Base-by-base conservation (phyloP, 2,888 invertebrate species). In the Ischnus inquisitorius region DNA sequence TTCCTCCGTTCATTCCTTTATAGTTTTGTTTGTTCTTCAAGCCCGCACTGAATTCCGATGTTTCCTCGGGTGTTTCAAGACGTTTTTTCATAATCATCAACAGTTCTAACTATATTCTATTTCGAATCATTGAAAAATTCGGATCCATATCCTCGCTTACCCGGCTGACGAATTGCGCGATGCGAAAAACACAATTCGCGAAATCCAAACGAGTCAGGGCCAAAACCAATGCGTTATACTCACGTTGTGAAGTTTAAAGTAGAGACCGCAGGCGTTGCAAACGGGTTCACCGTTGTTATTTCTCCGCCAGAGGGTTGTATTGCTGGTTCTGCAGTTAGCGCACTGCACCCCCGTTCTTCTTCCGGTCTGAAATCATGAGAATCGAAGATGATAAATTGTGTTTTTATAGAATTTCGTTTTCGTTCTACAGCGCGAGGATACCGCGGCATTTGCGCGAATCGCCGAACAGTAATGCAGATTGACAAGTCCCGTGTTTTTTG, bases 201-300 rank as follows among this genome's bases (percentile, higher is more conserved):
- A 10, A n/a, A 57, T 60, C 14, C 14, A 28, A 51, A 22, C n/a
- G 25, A 22, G 34, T 14, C 2, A 16, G 41, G 12, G 5, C 43
- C 62, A 67, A 39, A 10, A 0, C 5, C 5, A 8, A 34, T 8
- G 34, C 3, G 12, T 54, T 22, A 51, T 43, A 92, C 93, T 93
- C 82, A 93, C 93, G 65, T 90, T 91, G 83, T 93, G 93, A 10
- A 98, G 97, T 95, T 98, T 98, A 95, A 97, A 97, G 95, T 99
- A 99, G 90, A 99, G 97, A 91, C 99, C 99, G 95, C 99, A 99
- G 88, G 99, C 99, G 95, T 99, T 99, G 96, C 99, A 99, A 91
- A 99, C 96, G 95, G 99, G 99, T 95, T 99, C 99, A 88, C 99
- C 99, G 91, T 98, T 98, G 94, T 98, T 98, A 95, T 99, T 99